A percentile compares a stretch with the other conserved stretches of the same genome.
These are phyloP conservation scores for Heliconius himera DNA, from an alignment of 1,140 invertebrate genomes.

Conservation along the genomic window DNA sequence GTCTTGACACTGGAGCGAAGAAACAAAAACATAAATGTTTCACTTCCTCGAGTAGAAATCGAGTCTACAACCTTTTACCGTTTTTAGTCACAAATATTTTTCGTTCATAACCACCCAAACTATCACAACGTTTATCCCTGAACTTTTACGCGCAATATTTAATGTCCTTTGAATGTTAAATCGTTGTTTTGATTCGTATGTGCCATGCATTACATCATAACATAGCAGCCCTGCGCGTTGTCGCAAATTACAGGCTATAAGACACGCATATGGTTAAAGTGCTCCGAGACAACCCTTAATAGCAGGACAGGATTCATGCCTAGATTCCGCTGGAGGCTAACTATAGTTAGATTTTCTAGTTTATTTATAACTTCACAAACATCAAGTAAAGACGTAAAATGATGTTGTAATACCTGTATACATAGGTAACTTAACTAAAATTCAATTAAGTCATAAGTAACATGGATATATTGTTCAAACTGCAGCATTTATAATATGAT, in stretches of 20 bases:
- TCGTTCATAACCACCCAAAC: too few species aligned
- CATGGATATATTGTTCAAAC: neutral
- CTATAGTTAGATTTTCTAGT: slow-evolving; percentile 36
- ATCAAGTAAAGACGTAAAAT: neutral
- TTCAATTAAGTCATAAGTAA: neutral
- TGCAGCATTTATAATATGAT: too few species aligned
- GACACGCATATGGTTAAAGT: slow-evolving; percentile 60
- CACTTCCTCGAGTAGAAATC: too few species aligned
- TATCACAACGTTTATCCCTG: too few species aligned
- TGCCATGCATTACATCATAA: slow-evolving; percentile 59
- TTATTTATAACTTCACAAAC: slow-evolving; percentile 28
- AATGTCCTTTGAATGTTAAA: neutral
- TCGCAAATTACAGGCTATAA: slow-evolving; percentile 61
- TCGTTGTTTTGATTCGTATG: slow-evolving; percentile 38
- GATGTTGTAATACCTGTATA: neutral
- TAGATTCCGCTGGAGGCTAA: slow-evolving; percentile 52
- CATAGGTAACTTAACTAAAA: neutral
- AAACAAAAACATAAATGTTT: too few species aligned
- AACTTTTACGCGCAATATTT: neutral
- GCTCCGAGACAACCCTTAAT: slow-evolving; percentile 65
- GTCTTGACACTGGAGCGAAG: too few species aligned
- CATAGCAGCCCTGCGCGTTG: slow-evolving; percentile 50
- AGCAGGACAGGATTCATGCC: slow-evolving; percentile 55
- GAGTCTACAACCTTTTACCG: too few species aligned
- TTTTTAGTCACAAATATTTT: too few species aligned